Percentiles rank a stretch among this genome's conserved stretches.
Conservation (phyloP, 2,888 invertebrate genomes). For the Ditula angustiorana region DNA sequence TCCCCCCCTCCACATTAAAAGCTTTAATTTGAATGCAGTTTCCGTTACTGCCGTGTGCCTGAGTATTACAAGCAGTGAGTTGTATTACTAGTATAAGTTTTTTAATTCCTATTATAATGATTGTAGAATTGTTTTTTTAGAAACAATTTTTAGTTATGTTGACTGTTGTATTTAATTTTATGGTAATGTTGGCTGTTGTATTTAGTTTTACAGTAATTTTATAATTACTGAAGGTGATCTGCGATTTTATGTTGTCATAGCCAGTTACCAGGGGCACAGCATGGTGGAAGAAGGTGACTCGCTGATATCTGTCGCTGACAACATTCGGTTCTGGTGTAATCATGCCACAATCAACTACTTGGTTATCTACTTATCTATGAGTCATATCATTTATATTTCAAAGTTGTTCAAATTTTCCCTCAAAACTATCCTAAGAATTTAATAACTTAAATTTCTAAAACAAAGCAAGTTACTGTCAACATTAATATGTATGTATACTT, state of each 20-base stretch:
- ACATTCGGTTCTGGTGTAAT: constrained; percentile 7
- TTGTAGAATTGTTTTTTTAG: constrained; percentile 68
- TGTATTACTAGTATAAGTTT: constrained; percentile 66
- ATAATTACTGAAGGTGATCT: constrained; percentile 12
- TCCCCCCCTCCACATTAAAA: constrained; percentile 57
- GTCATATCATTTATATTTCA: constrained; percentile 37
- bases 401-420: constrained; percentile 8
- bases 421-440: background rate
- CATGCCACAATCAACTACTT: background rate
- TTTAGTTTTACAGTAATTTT: constrained; percentile 25
- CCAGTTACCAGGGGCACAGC: background rate
- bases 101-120: constrained; percentile 64
- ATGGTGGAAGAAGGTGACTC: constrained; percentile 11
- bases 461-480: background rate
- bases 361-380: constrained; percentile 19
- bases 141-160: constrained; percentile 58
- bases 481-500: background rate
- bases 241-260: constrained; percentile 8
- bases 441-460: background rate
- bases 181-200: constrained; percentile 33
- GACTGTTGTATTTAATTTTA: constrained; percentile 34
- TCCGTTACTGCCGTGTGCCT: constrained; percentile 24
- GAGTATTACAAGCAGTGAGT: constrained; percentile 38
- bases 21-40: constrained; percentile 75
- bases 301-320: constrained; percentile 28